A percentile compares a stretch with the other conserved stretches of the same genome.
These are phyloP conservation scores for Arnoldichthys spilopterus DNA, from an alignment of 2,797 vertebrate genomes.

Conservation along the genomic window DNA sequence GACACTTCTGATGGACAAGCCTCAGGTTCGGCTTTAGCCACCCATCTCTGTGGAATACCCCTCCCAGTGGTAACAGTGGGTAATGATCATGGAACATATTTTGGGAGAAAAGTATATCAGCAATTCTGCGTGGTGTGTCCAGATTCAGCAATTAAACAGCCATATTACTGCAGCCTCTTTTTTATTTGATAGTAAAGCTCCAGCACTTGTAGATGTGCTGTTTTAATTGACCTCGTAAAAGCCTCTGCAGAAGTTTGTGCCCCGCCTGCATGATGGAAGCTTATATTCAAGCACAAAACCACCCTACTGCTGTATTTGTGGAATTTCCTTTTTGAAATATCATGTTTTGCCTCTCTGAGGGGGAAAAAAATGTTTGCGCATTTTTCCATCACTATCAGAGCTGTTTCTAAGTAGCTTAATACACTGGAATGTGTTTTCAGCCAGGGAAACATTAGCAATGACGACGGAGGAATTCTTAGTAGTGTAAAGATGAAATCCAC, in stretches of 20 bases:
- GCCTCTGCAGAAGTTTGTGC: neutral
- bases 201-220: neutral
- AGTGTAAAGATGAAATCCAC: conserved; percentile 21
- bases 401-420: conserved; percentile 56
- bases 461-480: conserved; percentile 24
- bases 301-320: neutral
- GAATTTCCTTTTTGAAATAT: conserved; percentile 10
- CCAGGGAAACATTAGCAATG: conserved; percentile 38
- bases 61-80: neutral
- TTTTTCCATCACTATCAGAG: conserved; percentile 43
- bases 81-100: conserved; percentile 15
- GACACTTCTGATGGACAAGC: neutral
- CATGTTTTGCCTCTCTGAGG: conserved; percentile 3
- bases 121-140: neutral
- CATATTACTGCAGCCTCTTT: neutral
- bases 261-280: neutral
- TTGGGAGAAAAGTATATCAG: neutral
- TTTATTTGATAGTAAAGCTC: neutral
- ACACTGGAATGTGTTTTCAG: conserved; percentile 51
- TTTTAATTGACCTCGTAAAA: too few relatives aligned
- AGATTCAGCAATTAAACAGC: neutral
- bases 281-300: conserved; percentile 9
- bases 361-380: neutral
- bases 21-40: neutral
- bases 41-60: neutral